phyloP scores from a whole-genome alignment of 2,888 invertebrate species.

The Elmis aenea region DNA sequence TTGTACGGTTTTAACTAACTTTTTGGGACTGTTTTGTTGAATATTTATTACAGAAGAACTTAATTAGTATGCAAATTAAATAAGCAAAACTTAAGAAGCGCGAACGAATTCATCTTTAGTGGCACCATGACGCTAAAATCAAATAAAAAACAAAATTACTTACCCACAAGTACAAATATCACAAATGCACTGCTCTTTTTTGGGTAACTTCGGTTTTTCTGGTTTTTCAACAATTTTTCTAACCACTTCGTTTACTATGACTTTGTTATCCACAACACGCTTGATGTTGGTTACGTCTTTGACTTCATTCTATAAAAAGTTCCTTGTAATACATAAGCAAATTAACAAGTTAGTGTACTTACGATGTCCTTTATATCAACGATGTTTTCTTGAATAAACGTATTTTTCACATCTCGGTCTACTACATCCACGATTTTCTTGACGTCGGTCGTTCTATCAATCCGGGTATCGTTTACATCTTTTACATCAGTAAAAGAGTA shows the following conservation, averaged over 20 bases:
- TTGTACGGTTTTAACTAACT: too few species aligned
- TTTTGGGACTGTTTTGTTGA: too few species aligned
- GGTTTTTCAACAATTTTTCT: conserved; percentile 19
- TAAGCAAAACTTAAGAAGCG: too few species aligned
- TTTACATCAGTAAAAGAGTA: conserved; percentile 14
- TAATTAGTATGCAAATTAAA: too few species aligned
- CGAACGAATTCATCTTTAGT: too few species aligned
- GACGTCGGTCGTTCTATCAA: conserved; percentile 21
- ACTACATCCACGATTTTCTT: conserved; percentile 22
- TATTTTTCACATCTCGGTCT: conserved; percentile 40
- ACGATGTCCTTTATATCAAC: conserved; percentile 55
- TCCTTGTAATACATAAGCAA: neutral
- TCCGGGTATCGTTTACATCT: conserved; percentile 20
- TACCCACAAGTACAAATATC: conserved; percentile 90
- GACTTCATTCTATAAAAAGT: conserved; percentile 39
- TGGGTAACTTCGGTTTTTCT: conserved; percentile 32
- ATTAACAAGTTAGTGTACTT: conserved; percentile 29
- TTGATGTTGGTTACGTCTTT: conserved; percentile 44
- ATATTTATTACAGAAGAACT: too few species aligned
- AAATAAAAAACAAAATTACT: too few species aligned
- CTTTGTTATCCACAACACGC: conserved; percentile 50
- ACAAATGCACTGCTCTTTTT: conserved; percentile 81
- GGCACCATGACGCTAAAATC: too few species aligned
- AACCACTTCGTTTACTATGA: conserved; percentile 36
- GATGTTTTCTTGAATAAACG: conserved; percentile 54